Conservation (phyloP, 2,888 invertebrate genomes). For the Buathra laborator region DNA sequence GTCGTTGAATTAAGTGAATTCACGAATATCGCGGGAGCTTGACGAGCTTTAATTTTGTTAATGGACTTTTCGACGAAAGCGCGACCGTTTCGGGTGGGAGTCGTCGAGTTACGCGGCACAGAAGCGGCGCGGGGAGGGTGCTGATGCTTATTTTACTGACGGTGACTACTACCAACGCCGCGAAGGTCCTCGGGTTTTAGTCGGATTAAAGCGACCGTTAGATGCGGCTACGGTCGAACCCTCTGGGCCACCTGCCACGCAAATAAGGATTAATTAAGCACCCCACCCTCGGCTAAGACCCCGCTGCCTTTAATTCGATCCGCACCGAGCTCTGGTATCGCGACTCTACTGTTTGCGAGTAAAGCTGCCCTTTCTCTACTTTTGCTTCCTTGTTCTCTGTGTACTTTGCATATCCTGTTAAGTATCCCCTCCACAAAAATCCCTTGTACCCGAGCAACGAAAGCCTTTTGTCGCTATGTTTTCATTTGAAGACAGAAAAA, state of each 20-base stretch:
- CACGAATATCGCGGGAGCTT: constrained; percentile 58
- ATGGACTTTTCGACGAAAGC: constrained; percentile 74
- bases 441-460: constrained; percentile 3
- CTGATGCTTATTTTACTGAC: constrained; percentile 6
- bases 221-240: constrained; percentile 67
- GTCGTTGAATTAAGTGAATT: constrained; percentile 63
- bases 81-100: constrained; percentile 33
- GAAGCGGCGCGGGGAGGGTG: constrained; percentile 11
- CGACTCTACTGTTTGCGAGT: constrained; percentile 24
- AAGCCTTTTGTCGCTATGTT: neutral
- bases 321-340: constrained; percentile 69
- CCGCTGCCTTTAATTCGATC: constrained; percentile 72
- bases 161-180: constrained; percentile 37
- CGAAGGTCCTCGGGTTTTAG: constrained; percentile 65
- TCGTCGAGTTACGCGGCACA: constrained; percentile 31
- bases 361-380: constrained; percentile 13
- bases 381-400: neutral
- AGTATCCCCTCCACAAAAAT: constrained; percentile 4
- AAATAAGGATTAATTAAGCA: constrained; percentile 78
- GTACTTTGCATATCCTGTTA: constrained; percentile 16
- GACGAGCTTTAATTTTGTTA: constrained; percentile 76
- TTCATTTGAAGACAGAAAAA: neutral
- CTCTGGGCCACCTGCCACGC: constrained; percentile 69
- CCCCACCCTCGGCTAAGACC: constrained; percentile 54
- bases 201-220: constrained; percentile 72